Evolutionary conservation across 2,797 vertebrate species (phyloP), one percentile per base, ranked within the genome.

Genomic region (Hydrophis major): DNA sequence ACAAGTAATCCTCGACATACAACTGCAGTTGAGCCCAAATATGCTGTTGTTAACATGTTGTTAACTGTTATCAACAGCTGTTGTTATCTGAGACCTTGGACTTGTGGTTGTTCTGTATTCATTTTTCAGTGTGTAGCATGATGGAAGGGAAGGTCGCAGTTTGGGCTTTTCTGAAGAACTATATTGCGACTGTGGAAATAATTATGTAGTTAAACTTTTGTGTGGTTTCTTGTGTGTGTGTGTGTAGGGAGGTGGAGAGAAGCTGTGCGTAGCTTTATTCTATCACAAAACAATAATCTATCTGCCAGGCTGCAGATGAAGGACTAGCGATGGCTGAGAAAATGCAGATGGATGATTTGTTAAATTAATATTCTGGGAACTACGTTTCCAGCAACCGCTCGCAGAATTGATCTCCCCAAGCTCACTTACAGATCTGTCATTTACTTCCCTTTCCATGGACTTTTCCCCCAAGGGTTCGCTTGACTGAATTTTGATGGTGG

Each of bases 111-210:
- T 59, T 6, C 57, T 59, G 11, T 63, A 63, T 28, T 27, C 27
- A 28, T 96, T 63, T 63, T 96, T 74, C 16, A 37, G 14, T 74
- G 32, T n/a, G 6, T 6, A 20, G 93, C 94, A 90, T 88, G 90
- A 95, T 89, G 90, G 93, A 89, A 93, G 69, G 25, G 69, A 61
- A 74, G 16, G 28, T 32, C 53, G 42, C 32, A 10, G 2, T 57
- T 59, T 56, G 60, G 27, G 20, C 47, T 60, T 28, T 95, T 94
- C 95, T 93, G 93, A 61, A 2, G 95, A 59, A 89, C 87, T 37
- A 42, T 66, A 92, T 94, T 1, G 0, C 42, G 60, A 94, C 28
- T 16, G 50, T 3, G 55, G 90, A 59, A 57, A 0, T 92, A 86
- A 74, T 32, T 92, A 20, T 74, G 18, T 6, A 74, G 32, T 18